phyloP scores from a whole-genome alignment of 2,113 vertebrate species.

The Muscicapa adusta region DNA sequence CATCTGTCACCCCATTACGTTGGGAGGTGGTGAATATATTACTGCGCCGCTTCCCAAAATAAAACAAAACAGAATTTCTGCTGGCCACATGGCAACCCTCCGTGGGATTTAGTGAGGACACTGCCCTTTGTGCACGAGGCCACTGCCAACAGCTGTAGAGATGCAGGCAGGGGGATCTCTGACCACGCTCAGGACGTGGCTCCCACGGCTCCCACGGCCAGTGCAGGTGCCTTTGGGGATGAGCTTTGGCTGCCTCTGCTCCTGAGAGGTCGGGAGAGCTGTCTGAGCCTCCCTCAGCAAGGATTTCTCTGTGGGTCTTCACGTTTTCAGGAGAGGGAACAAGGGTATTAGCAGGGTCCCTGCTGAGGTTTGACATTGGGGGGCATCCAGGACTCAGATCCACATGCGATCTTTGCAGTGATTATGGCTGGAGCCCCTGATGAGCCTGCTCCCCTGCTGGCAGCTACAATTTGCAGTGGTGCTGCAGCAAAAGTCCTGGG shows the following conservation, averaged over 20 bases:
- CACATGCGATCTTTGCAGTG: background rate
- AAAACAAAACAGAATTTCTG: slow-evolving; percentile 50
- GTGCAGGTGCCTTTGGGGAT: background rate
- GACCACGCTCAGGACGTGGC: accelerated
- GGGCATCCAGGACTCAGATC: background rate
- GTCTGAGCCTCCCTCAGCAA: background rate
- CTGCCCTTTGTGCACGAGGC: background rate
- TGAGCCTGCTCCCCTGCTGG: background rate
- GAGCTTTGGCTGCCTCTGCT: background rate
- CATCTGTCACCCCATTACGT: slow-evolving; percentile 52
- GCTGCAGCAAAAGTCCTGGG: background rate
- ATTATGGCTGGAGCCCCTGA: background rate
- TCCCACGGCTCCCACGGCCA: accelerated
- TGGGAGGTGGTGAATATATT: slow-evolving; percentile 36
- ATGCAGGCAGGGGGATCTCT: background rate
- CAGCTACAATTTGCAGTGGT: background rate
- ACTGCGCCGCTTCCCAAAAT: background rate
- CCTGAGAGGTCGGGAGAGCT: accelerated
- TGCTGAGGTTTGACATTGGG: slow-evolving; percentile 15
- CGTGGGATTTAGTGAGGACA: background rate
- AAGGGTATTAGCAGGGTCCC: background rate
- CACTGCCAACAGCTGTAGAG: slow-evolving; percentile 37
- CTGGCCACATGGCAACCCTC: slow-evolving; percentile 54
- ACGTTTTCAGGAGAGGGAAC: background rate
- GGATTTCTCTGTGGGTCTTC: background rate